These are phyloP conservation scores for Isichthys henryi DNA, from an alignment of 2,113 vertebrate species.

Conservation along the genomic window DNA sequence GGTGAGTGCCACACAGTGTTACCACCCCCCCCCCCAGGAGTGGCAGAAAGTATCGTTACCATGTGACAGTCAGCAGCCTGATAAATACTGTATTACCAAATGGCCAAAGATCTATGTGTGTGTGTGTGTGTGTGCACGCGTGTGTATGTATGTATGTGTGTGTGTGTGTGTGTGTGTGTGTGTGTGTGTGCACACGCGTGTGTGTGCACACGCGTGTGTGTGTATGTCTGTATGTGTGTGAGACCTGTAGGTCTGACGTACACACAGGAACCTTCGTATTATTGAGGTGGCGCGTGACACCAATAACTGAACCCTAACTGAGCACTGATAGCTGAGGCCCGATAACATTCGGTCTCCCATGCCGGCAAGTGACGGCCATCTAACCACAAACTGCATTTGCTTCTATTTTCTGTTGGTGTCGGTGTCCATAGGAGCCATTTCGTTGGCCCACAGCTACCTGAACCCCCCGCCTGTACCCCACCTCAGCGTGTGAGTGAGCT, in stretches of 20 bases:
- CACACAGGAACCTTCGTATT: conserved; percentile 33
- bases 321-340: neutral
- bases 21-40: no score
- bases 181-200: neutral
- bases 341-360: neutral
- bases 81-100: no score
- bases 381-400: neutral
- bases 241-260: conserved; percentile 29
- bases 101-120: no score
- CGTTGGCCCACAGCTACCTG: neutral
- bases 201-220: no score
- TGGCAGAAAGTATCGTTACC: no score
- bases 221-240: neutral
- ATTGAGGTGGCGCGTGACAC: conserved; percentile 23
- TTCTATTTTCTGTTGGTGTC: neutral
- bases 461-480: neutral
- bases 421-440: neutral
- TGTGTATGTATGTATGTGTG: no score
- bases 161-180: neutral
- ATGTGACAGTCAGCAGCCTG: no score
- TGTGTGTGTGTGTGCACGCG: no score
- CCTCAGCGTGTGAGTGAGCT: neutral
- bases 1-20: neutral
- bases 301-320: neutral
- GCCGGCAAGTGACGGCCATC: neutral